Evolutionary conservation across 23 tunicate genomes (phyloP).

Genomic region (Phallusia fumigata): DNA sequence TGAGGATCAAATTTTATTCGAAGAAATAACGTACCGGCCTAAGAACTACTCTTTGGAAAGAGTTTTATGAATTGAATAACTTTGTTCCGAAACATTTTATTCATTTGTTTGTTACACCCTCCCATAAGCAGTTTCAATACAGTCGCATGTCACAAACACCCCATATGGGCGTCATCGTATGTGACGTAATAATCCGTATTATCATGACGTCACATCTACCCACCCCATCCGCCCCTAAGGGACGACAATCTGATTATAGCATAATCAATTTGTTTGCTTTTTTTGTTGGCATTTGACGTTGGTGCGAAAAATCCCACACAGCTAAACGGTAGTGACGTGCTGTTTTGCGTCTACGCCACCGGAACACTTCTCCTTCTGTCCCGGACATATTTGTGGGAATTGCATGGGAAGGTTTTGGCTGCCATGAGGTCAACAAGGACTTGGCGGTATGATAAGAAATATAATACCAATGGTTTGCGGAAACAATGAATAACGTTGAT

Average conservation of each 20-base stretch:
- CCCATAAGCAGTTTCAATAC: neutral
- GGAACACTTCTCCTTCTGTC: neutral
- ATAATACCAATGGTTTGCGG: neutral
- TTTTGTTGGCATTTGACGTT: neutral
- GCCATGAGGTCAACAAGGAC: neutral
- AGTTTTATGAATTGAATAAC: too few relatives aligned
- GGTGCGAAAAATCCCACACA: conserved; percentile 2
- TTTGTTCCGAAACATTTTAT: too few relatives aligned
- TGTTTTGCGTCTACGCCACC: neutral
- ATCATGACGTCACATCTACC: neutral
- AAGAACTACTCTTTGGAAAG: too few relatives aligned
- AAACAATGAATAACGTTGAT: too few relatives aligned
- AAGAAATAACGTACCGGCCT: too few relatives aligned
- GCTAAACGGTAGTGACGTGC: neutral
- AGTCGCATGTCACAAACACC: neutral
- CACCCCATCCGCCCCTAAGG: neutral
- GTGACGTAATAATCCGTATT: neutral
- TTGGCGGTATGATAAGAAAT: neutral
- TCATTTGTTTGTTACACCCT: too few relatives aligned
- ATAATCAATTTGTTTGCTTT: neutral
- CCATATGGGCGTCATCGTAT: neutral
- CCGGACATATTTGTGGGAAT: neutral
- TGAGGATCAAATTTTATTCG: too few relatives aligned
- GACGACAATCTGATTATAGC: neutral
- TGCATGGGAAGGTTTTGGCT: neutral